Evolutionary conservation across 1,140 invertebrate genomes (phyloP), one percentile per base, ranked within the genome.

Genomic region (Bombus ignitus): DNA sequence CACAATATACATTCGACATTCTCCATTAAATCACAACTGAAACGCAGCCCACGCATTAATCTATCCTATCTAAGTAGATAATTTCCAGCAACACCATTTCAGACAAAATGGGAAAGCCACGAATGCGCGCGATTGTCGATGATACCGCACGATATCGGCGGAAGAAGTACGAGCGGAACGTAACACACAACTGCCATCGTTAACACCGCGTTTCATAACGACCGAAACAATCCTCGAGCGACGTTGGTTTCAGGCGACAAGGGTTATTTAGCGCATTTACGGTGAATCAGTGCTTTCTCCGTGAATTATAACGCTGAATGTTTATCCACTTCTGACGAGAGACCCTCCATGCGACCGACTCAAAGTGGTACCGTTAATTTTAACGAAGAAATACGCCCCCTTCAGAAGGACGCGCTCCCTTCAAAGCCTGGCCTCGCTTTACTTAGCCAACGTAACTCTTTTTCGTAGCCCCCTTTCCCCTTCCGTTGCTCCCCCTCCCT

Each of bases 371-470:
- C 77, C 39, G 66, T 81, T 81, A 80, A 83, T 90, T 90, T 90
- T 89, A 90, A 90, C 85, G 75, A 75, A 78, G 42, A 80, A 77
- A 66, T 39, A 86, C 59, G 75, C 78, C 81, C 81, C 81, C 82
- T 89, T 90, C 83, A 86, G 76, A 71, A 87, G 68, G 78, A 81
- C 73, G 71, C 35, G 66, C 35, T 74, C 62, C 82, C 77, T 87
- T 82, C 81, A 87, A 89, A 89, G 79, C 83, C 65, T 28, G 44
- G 62, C 86, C 71, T 88, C 83, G 81, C 81, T 91, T 91, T 90
- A 92, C 89, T 90, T 89, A 87, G 79, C 81, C 79, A 66, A 68
- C 79, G 86, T 92, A 92, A 92, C 91, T 91, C 88, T 91, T 91
- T 92, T 91, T 84, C 88, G 87, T 89, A 72, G 87, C 81, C 79